phyloP scores from a whole-genome alignment of 1,140 invertebrate species.

The Caenorhabditis remanei region DNA sequence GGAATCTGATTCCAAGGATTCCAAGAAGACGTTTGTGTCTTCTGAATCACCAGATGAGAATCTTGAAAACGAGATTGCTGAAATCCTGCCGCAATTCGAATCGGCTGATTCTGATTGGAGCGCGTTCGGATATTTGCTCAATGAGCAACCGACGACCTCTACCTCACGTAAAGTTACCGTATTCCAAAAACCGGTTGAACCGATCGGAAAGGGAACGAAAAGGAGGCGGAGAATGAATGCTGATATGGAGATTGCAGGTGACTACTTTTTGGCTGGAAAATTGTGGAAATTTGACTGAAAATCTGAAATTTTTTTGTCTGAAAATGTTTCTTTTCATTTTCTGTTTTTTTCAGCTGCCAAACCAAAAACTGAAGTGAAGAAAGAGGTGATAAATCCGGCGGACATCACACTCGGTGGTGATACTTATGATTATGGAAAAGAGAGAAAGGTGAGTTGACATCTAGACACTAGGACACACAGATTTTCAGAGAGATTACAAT shows the following conservation, averaged over 20 bases:
- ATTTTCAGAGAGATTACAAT: too few species aligned
- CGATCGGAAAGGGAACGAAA: neutral
- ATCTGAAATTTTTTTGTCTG: neutral
- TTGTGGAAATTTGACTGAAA: neutral
- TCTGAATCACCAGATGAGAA: neutral
- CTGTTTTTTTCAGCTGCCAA: constrained; percentile 20
- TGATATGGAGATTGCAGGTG: constrained; percentile 47
- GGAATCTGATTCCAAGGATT: neutral
- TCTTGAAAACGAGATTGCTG: constrained; percentile 16
- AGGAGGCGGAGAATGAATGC: constrained; percentile 14
- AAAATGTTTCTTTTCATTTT: neutral
- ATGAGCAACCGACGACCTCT: constrained; percentile 4
- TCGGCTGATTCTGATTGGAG: constrained; percentile 63
- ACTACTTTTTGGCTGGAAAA: neutral
- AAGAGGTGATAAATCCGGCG: constrained; percentile 56
- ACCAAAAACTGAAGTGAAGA: constrained; percentile 35
- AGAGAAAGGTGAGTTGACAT: neutral
- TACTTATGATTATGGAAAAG: constrained; percentile 31
- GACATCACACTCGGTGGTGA: constrained; percentile 58
- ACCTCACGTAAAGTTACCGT: neutral
- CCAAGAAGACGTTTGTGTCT: too few species aligned
- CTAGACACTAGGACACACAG: too few species aligned
- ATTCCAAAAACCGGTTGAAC: constrained; percentile 8
- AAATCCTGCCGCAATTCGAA: constrained; percentile 20
- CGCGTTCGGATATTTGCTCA: constrained; percentile 64